These are phyloP conservation scores for Araneus ventricosus DNA, from an alignment of 1,140 invertebrate genomes.

Conservation along the genomic window DNA sequence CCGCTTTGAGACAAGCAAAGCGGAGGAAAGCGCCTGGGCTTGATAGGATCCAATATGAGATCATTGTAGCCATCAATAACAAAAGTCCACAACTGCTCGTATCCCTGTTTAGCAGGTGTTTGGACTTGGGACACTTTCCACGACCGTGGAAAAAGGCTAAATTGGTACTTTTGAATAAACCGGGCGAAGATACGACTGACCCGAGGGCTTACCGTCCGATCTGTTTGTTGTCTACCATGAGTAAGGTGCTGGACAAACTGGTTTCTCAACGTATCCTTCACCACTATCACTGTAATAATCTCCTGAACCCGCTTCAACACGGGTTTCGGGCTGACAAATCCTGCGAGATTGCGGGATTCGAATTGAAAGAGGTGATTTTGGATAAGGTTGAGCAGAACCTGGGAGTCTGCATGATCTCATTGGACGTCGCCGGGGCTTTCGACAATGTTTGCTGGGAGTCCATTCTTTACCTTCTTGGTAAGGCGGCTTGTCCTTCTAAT, in stretches of 20 bases:
- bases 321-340: background rate
- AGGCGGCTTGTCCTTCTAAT: background rate
- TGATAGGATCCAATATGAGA: too few relatives aligned
- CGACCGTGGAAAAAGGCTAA: too few relatives aligned
- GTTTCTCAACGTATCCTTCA: background rate
- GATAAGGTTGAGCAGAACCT: too few relatives aligned
- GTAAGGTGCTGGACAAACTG: conserved; percentile 50
- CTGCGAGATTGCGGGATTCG: background rate
- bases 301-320: background rate
- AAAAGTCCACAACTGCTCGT: too few relatives aligned
- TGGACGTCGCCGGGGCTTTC: background rate
- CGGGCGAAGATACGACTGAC: too few relatives aligned
- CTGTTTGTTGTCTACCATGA: conserved; percentile 64
- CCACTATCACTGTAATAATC: background rate
- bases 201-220: conserved; percentile 76
- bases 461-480: background rate
- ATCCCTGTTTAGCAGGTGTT: too few relatives aligned
- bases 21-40: too few relatives aligned
- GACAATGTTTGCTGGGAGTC: background rate
- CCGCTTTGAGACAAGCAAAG: too few relatives aligned
- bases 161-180: too few relatives aligned
- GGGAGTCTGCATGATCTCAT: background rate
- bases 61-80: too few relatives aligned
- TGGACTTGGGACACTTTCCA: too few relatives aligned
- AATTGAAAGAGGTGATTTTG: background rate